A percentile compares a stretch with the other conserved stretches of the same genome.
These are phyloP conservation scores for Pissodes strobi DNA, from an alignment of 1,140 invertebrate species.

Conservation along the genomic window DNA sequence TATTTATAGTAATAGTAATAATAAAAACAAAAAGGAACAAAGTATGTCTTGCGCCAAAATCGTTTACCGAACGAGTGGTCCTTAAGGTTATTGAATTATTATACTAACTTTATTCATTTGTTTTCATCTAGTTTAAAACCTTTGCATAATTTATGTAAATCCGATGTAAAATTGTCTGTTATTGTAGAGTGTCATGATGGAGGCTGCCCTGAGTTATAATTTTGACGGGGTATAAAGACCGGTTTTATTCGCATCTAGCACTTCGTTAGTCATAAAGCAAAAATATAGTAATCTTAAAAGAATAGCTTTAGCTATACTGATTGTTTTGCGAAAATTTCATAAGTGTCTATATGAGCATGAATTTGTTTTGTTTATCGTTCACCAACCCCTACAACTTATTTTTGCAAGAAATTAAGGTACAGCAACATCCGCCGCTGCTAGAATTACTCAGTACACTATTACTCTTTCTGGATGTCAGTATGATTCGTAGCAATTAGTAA, in stretches of 20 bases:
- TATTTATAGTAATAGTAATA: too few relatives aligned
- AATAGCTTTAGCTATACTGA: slow-evolving; percentile 36
- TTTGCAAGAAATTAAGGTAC: slow-evolving; percentile 30
- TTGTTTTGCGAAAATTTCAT: slow-evolving; percentile 39
- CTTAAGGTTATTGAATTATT: slow-evolving; percentile 54
- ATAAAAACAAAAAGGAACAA: too few relatives aligned
- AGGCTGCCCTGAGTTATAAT: slow-evolving; percentile 50
- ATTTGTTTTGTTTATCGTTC: slow-evolving; percentile 36
- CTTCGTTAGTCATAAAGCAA: slow-evolving; percentile 30
- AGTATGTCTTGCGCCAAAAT: slow-evolving; percentile 45
- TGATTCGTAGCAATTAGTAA: too few relatives aligned
- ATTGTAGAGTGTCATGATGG: slow-evolving; percentile 52
- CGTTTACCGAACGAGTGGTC: slow-evolving; percentile 47
- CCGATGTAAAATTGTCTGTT: slow-evolving; percentile 45
- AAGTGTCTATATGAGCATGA: slow-evolving; percentile 35
- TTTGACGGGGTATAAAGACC: slow-evolving; percentile 46
- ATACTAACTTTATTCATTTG: slow-evolving; percentile 52
- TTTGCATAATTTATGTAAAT: slow-evolving; percentile 42
- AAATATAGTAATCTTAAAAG: slow-evolving; percentile 41
- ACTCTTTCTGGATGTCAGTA: too few relatives aligned
- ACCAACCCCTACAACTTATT: slow-evolving; percentile 29
- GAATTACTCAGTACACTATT: too few relatives aligned
- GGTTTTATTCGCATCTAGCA: slow-evolving; percentile 50
- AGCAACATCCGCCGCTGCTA: slow-evolving; percentile 16
- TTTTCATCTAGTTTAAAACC: slow-evolving; percentile 50